Conservation (phyloP, 2,113 vertebrate genomes). For the Ariopsis seemanni region DNA sequence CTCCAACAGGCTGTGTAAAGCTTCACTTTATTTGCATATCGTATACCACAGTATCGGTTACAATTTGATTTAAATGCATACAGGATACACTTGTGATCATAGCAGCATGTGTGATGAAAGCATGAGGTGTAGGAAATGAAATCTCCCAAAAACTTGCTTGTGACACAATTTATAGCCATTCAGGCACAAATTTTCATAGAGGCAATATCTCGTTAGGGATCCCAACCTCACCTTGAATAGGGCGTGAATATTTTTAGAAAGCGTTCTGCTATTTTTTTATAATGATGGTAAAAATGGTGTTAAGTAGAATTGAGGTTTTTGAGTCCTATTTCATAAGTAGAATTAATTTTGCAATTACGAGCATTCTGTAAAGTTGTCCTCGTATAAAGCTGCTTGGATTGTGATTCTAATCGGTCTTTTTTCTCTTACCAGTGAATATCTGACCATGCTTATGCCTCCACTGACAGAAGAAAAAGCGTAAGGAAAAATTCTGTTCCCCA, state of each 20-base stretch:
- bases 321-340: not conserved
- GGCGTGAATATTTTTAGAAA: not conserved
- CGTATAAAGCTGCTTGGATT: not conserved
- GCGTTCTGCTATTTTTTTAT: not conserved
- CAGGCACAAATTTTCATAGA: not conserved
- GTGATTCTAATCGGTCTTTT: not conserved
- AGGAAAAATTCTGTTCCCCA: slow-evolving; percentile 58
- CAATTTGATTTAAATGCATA: not conserved
- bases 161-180: not conserved
- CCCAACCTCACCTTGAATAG: not conserved
- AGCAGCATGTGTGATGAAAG: not conserved
- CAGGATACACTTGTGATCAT: not conserved
- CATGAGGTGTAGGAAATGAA: not conserved
- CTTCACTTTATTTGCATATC: not conserved
- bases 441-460: slow-evolving; percentile 95
- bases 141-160: not conserved
- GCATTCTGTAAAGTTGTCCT: not conserved
- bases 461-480: slow-evolving; percentile 88
- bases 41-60: not conserved
- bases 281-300: not conserved
- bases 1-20: not conserved
- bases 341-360: not conserved
- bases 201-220: not conserved
- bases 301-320: not conserved
- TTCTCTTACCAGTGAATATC: slow-evolving; percentile 76